phyloP scores from a whole-genome alignment of 2,888 invertebrate species.

The Xanthorhoe spadicearia region DNA sequence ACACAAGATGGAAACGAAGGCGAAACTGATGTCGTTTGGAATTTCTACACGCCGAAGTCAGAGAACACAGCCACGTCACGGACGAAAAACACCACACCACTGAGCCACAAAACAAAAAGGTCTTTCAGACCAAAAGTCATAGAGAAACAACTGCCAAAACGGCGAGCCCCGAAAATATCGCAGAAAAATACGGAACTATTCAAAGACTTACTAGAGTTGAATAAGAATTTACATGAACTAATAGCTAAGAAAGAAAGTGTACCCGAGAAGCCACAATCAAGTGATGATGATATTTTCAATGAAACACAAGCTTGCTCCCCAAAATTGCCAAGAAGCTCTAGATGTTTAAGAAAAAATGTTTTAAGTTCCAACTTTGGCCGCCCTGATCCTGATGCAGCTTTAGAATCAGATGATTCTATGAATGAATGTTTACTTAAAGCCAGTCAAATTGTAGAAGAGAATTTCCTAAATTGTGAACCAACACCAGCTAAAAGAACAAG shows the following conservation, averaged over 20 bases:
- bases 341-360: constrained; percentile 73
- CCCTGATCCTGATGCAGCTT: constrained; percentile 67
- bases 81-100: constrained; percentile 70
- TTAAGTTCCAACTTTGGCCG: constrained; percentile 75
- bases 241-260: constrained; percentile 59
- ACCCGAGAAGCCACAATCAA: constrained; percentile 59
- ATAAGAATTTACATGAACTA: constrained; percentile 73
- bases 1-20: constrained; percentile 81
- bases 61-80: constrained; percentile 57
- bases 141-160: constrained; percentile 66
- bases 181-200: constrained; percentile 72
- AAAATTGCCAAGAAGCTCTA: constrained; percentile 63
- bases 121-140: constrained; percentile 58
- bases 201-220: constrained; percentile 75
- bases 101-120: constrained; percentile 69
- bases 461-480: constrained; percentile 56
- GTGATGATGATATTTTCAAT: constrained; percentile 75
- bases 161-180: constrained; percentile 58
- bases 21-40: constrained; percentile 81
- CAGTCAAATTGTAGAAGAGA: constrained; percentile 79
- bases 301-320: constrained; percentile 70
- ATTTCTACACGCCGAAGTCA: constrained; percentile 80
- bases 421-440: constrained; percentile 79
- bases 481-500: constrained; percentile 57
- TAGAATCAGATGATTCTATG: constrained; percentile 82